Percentiles rank a stretch among this genome's conserved stretches.
These are phyloP conservation scores for Masticophis lateralis DNA, from an alignment of 2,797 vertebrate species.

Conservation along the genomic window DNA sequence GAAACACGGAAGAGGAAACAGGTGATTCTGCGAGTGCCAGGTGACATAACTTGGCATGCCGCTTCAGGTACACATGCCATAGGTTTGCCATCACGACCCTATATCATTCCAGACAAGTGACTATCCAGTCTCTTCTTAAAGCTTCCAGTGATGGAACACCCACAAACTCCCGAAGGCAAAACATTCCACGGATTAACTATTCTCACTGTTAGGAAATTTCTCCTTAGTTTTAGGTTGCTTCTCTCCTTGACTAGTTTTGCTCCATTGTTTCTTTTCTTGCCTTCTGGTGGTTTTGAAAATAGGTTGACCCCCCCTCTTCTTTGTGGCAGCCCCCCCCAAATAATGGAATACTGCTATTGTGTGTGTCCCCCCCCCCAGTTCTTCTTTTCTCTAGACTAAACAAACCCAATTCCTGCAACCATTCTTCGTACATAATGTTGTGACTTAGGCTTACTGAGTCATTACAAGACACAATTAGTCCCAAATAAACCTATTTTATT, in stretches of 20 bases:
- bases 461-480: too few relatives aligned
- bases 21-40: too few relatives aligned
- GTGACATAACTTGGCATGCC: too few relatives aligned
- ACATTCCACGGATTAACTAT: background rate
- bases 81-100: too few relatives aligned
- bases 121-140: too few relatives aligned
- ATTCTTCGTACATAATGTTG: background rate
- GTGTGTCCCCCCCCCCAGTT: background rate
- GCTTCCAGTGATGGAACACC: background rate
- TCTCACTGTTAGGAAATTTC: background rate
- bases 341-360: background rate
- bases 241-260: background rate
- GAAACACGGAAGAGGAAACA: too few relatives aligned
- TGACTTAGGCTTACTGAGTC: too few relatives aligned
- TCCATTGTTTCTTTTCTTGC: background rate
- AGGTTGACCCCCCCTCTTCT: background rate
- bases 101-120: too few relatives aligned
- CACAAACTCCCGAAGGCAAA: background rate
- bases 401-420: background rate
- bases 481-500: too few relatives aligned
- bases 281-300: background rate
- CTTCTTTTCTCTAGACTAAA: background rate
- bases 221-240: background rate
- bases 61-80: too few relatives aligned
- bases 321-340: background rate